Percentiles rank a stretch among this genome's conserved stretches.
These are phyloP conservation scores for Metallyticus violacea DNA, from an alignment of 2,888 invertebrate genomes.

Conservation along the genomic window DNA sequence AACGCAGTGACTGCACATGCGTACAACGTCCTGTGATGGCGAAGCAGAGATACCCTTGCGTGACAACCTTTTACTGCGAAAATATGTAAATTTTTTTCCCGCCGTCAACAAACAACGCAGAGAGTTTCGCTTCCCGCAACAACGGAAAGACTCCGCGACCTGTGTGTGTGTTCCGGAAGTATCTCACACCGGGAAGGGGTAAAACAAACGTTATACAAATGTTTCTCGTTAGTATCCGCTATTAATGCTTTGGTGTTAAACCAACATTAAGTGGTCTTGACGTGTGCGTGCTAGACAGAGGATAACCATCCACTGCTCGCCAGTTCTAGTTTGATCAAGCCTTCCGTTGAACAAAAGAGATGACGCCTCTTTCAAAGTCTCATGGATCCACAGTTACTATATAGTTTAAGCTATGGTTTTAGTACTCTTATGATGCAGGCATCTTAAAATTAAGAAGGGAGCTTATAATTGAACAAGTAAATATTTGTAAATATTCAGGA, in stretches of 20 bases:
- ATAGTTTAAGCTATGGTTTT: too few relatives aligned
- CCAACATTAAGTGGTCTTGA: neutral
- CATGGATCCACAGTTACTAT: too few relatives aligned
- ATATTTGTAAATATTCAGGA: too few relatives aligned
- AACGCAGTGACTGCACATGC: neutral
- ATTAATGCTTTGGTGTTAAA: neutral
- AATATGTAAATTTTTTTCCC: slow-evolving; percentile 6
- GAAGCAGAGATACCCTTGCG: neutral
- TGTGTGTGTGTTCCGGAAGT: neutral
- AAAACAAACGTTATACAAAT: neutral
- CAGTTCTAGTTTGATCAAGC: too few relatives aligned
- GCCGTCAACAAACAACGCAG: neutral
- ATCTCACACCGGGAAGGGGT: neutral
- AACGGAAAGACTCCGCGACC: neutral
- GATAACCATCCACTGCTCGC: too few relatives aligned
- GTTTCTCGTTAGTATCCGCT: neutral
- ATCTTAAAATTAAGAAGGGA: too few relatives aligned
- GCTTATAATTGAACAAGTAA: too few relatives aligned
- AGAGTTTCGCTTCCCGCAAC: neutral
- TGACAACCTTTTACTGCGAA: neutral
- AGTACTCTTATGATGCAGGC: too few relatives aligned
- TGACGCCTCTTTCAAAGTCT: too few relatives aligned
- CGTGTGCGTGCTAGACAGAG: neutral
- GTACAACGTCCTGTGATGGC: neutral
- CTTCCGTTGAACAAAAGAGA: too few relatives aligned